phyloP scores from a whole-genome alignment of 64 coral and sea anemone species.

The Hydrozoanthus tunicans region DNA sequence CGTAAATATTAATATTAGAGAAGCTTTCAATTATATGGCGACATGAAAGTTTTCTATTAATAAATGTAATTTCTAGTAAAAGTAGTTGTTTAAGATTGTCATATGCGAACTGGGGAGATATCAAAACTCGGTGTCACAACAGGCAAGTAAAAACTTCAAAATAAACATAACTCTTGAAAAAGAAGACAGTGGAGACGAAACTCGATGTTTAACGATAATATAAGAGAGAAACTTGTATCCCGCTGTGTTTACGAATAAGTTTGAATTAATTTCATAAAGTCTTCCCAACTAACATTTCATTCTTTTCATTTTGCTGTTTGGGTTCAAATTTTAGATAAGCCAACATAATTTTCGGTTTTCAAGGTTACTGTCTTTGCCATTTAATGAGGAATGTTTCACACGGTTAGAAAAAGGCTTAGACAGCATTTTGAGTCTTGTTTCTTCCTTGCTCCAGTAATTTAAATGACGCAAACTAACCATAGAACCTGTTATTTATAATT shows the following conservation, averaged over 20 bases:
- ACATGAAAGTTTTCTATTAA: slow-evolving; percentile 8
- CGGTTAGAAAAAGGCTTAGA: background rate
- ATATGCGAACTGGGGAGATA: background rate
- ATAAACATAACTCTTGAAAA: slow-evolving; percentile 15
- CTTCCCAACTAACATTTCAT: background rate
- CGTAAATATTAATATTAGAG: slow-evolving; percentile 36
- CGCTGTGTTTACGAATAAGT: slow-evolving; percentile 31
- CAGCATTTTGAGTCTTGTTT: background rate
- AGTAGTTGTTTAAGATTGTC: background rate
- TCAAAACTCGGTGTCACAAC: background rate
- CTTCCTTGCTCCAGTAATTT: background rate
- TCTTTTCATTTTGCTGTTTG: background rate
- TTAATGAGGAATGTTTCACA: background rate
- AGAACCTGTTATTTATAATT: slow-evolving; percentile 7
- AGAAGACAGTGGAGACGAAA: slow-evolving; percentile 13
- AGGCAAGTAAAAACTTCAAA: background rate
- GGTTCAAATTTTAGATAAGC: background rate
- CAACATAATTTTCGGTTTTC: background rate
- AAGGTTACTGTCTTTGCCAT: background rate
- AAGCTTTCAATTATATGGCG: background rate
- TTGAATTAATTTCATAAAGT: slow-evolving; percentile 20
- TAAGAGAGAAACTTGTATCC: background rate
- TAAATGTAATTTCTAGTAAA: background rate
- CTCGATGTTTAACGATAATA: background rate
- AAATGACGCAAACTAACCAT: background rate